Conservation (phyloP, 1,140 invertebrate species). For the Cotesia chilonis region DNA sequence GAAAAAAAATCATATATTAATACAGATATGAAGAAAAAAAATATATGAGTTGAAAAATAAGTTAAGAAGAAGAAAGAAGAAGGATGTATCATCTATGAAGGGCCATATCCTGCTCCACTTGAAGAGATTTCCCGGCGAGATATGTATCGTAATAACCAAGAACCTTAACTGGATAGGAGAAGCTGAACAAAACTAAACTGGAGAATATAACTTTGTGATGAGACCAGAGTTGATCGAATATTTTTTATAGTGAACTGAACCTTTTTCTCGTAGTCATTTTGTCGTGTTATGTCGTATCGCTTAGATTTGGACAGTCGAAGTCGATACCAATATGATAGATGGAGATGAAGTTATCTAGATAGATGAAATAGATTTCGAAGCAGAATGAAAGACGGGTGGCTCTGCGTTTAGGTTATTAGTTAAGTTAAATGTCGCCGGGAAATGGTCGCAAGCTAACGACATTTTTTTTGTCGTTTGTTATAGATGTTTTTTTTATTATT, state of each 20-base stretch:
- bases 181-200: not conserved
- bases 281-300: not conserved
- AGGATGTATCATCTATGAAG: conserved; percentile 7
- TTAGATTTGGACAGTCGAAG: conserved; percentile 9
- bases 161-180: not conserved
- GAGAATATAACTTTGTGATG: too few species aligned
- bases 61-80: not conserved
- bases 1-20: not conserved
- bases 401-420: not conserved
- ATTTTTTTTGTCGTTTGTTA: too few species aligned
- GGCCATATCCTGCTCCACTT: conserved; percentile 12
- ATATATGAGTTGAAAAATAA: not conserved
- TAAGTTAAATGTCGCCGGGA: not conserved
- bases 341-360: conserved; percentile 17
- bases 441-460: too few species aligned
- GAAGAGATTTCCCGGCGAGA: conserved; percentile 9
- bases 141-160: conserved; percentile 4
- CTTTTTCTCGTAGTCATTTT: not conserved
- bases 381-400: not conserved
- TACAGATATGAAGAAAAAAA: not conserved
- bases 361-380: not conserved
- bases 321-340: conserved; percentile 17
- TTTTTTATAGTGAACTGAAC: not conserved
- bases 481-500: not conserved
- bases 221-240: not conserved